Base-by-base conservation (phyloP, 2,888 invertebrate species). In the Melinaea marsaeus region DNA sequence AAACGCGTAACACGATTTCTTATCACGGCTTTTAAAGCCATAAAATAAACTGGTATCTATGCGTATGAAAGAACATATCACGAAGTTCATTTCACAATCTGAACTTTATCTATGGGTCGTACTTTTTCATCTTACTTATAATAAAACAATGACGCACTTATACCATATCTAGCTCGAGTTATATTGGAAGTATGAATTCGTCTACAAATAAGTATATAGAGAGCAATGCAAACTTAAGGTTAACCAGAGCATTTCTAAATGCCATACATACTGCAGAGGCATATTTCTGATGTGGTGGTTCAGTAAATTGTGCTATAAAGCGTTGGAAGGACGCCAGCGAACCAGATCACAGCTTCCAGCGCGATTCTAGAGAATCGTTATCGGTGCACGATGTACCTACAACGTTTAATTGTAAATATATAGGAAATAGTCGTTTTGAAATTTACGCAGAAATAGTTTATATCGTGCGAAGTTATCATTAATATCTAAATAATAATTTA, bases 281-380 rank as follows among this genome's bases (percentile, higher is more conserved):
- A 76, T 78, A 80, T 80, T 79, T 79, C 72, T 77, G 75, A 59
- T 63, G 61, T 59, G 62, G 61, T 48, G 69, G 69, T 73, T 76
- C 71, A 63, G 78, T 80, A 81, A 83, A 83, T 81, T 81, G 77
- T 74, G 79, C 79, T 75, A 79, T 85, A 81, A 80, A 81, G 78
- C 74, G 72, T 79, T 88, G 86, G 86, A 84, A 74, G 72, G 68
- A 70, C 74, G 87, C 86, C 86, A 87, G 77, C 67, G 65, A 69
- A 69, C 73, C 73, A 71, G 72, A 72, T 77, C 75, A 69, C 67
- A 71, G 70, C 77, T 75, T 73, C 75, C 73, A 73, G 72, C 72
- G 74, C 71, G 58, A 60, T 64, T 64, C 64, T 54, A 66, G 62
- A 62, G 62, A 65, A 63, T 64, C 62, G 65, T 65, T 65, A 64